Percentiles rank a stretch among this genome's conserved stretches.
phyloP scores from a whole-genome alignment of 2,113 vertebrate species.

The Chitala chitala region DNA sequence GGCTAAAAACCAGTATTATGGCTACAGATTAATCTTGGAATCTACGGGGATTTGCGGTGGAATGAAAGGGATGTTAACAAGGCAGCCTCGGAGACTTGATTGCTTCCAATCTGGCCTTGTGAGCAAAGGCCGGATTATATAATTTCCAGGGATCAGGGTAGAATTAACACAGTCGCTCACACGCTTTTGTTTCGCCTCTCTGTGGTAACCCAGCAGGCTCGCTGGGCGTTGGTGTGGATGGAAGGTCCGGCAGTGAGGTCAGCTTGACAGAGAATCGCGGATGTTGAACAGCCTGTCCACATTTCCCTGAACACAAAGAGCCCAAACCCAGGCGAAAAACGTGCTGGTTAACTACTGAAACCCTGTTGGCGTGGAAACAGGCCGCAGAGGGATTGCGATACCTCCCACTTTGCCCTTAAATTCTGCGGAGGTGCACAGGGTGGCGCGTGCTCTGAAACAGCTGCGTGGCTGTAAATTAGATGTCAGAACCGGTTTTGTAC shows the following conservation, averaged over 20 bases:
- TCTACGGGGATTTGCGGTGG: conserved; percentile 50
- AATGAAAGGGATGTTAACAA: conserved; percentile 62
- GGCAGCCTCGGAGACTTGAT: conserved; percentile 39
- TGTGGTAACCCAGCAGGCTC: neutral
- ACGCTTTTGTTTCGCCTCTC: neutral
- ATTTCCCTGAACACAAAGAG: no score
- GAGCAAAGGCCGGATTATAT: conserved; percentile 36
- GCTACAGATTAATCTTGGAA: conserved; percentile 59
- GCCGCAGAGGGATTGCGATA: no score
- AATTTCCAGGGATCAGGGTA: conserved; percentile 15
- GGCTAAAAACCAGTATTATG: conserved; percentile 48
- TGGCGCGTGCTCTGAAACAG: no score
- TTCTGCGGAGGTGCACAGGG: no score
- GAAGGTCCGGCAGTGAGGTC: conserved; percentile 20
- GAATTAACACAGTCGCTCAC: neutral
- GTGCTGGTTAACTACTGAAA: no score
- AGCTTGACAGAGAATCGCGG: no score
- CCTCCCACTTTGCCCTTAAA: no score
- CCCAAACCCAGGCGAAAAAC: no score
- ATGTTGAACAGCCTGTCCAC: neutral
- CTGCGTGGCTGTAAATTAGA: no score
- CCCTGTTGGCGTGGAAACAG: no score
- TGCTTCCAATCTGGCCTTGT: conserved; percentile 44
- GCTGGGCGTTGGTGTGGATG: neutral
- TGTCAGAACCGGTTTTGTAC: no score